phyloP scores from a whole-genome alignment of 2,113 vertebrate species.

The Saimiri boliviensis region DNA sequence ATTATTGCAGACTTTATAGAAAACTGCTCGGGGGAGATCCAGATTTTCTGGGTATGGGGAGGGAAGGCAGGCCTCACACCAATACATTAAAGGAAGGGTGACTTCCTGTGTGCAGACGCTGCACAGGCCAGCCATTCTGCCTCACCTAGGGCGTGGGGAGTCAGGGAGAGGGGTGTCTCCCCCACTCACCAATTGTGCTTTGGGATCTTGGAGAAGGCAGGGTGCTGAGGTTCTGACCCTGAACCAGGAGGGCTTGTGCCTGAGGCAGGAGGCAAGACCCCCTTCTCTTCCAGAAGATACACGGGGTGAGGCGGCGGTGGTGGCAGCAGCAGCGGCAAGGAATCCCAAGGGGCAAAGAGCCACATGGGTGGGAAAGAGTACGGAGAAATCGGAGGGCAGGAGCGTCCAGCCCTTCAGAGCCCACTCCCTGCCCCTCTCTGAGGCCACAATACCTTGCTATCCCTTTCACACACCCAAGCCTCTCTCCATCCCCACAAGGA shows the following conservation, averaged over 20 bases:
- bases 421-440: background rate
- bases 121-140: slow-evolving; percentile 69
- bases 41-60: background rate
- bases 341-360: background rate
- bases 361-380: background rate
- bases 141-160: slow-evolving; percentile 63
- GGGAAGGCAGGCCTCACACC: slow-evolving; percentile 51
- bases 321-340: background rate
- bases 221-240: slow-evolving; percentile 46
- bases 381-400: background rate
- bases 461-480: background rate
- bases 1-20: slow-evolving; percentile 81
- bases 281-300: slow-evolving; percentile 33
- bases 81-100: background rate
- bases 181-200: slow-evolving; percentile 76
- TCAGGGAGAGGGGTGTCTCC: slow-evolving; percentile 57
- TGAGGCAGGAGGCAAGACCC: slow-evolving; percentile 47
- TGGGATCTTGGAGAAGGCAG: slow-evolving; percentile 77
- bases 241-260: slow-evolving; percentile 56
- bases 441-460: background rate
- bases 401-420: background rate
- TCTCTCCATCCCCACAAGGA: background rate
- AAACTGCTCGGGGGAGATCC: slow-evolving; percentile 66
- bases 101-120: slow-evolving; percentile 48
- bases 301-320: background rate